phyloP scores from a whole-genome alignment of 2,888 invertebrate species.

The Drosophila emarginata region DNA sequence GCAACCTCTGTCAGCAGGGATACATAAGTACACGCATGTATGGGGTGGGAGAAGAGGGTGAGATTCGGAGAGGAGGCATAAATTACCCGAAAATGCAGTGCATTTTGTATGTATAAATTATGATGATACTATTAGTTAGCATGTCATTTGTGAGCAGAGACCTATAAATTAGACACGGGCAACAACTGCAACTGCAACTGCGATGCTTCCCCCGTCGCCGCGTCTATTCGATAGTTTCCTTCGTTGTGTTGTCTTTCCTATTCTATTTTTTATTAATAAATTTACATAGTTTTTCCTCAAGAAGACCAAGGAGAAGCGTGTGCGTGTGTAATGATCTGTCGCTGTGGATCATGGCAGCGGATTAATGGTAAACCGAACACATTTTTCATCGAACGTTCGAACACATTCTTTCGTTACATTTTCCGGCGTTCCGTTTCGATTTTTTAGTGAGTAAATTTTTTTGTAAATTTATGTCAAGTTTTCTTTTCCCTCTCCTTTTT shows the following conservation, averaged over 20 bases:
- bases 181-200: conserved; percentile 57
- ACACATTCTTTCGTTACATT: conserved; percentile 42
- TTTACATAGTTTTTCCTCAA: conserved; percentile 49
- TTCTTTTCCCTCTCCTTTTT: conserved; percentile 9
- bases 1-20: conserved; percentile 71
- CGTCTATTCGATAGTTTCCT: background rate
- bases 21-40: conserved; percentile 17
- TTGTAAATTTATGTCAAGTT: conserved; percentile 25
- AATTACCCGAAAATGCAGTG: conserved; percentile 62
- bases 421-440: conserved; percentile 32
- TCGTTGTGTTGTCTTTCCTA: background rate
- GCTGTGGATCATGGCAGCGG: conserved; percentile 76
- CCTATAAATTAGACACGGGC: conserved; percentile 75
- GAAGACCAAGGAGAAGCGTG: conserved; percentile 17
- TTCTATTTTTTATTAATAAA: conserved; percentile 74
- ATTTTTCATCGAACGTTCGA: conserved; percentile 69
- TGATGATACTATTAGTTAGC: conserved; percentile 79
- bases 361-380: conserved; percentile 80
- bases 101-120: conserved; percentile 72
- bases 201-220: background rate
- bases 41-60: background rate
- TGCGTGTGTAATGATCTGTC: conserved; percentile 80
- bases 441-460: conserved; percentile 28
- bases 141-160: conserved; percentile 68
- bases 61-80: conserved; percentile 48